Evolutionary conservation across 2,797 vertebrate species (phyloP).

Genomic region (Premnoplex brunnescens): DNA sequence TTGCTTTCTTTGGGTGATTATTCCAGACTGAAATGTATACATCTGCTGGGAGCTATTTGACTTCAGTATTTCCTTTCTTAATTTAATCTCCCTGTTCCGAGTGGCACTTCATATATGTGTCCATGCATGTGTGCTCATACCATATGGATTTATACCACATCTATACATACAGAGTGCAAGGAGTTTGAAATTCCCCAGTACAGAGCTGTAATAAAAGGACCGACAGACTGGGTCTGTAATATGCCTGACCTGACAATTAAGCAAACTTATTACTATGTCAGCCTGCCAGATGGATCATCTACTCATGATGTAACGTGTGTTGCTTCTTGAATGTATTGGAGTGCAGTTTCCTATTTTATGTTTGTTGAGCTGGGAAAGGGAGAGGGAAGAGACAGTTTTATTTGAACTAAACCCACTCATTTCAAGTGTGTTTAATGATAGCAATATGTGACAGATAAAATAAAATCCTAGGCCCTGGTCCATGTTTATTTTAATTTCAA

Average conservation of each 20-base stretch:
- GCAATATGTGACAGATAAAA: constrained; percentile 75
- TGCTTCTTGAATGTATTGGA: constrained; percentile 64
- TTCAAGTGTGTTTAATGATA: constrained; percentile 77
- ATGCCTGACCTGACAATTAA: constrained; percentile 79
- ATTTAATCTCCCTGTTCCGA: constrained; percentile 12
- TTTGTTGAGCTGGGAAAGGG: constrained; percentile 66
- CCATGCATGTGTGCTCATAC: not conserved
- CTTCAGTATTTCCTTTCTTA: constrained; percentile 18
- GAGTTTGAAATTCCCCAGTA: constrained; percentile 26
- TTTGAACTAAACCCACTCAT: constrained; percentile 76
- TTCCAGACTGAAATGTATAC: constrained; percentile 24
- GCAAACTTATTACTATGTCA: constrained; percentile 74
- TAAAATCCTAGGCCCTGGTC: constrained; percentile 71
- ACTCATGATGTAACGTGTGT: constrained; percentile 55
- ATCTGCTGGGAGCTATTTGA: constrained; percentile 47
- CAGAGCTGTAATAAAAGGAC: constrained; percentile 52
- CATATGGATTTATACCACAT: not conserved
- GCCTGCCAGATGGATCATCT: constrained; percentile 76
- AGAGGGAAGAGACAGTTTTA: constrained; percentile 68
- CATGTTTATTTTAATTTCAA: constrained; percentile 75
- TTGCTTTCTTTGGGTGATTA: constrained; percentile 55
- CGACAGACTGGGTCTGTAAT: constrained; percentile 71
- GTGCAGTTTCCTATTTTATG: constrained; percentile 55
- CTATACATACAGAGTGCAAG: not conserved
- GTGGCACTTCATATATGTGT: not conserved